These are phyloP conservation scores for Polymixis flavicincta DNA, from an alignment of 2,888 invertebrate species.

Conservation along the genomic window DNA sequence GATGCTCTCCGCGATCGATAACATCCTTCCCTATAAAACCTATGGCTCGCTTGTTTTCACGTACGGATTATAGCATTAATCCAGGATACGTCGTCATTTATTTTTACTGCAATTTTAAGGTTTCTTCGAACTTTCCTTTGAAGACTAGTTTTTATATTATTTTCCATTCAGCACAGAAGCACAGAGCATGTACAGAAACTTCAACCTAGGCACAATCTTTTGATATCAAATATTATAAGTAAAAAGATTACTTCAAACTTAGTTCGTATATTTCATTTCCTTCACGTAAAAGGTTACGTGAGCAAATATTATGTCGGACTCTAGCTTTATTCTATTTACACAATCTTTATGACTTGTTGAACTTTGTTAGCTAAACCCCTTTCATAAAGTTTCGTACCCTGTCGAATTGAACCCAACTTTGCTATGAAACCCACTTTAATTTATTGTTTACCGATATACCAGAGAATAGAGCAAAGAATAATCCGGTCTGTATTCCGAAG, in stretches of 20 bases:
- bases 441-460: conserved; percentile 61
- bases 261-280: conserved; percentile 51
- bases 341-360: conserved; percentile 38
- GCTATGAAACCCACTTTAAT: conserved; percentile 27
- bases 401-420: conserved; percentile 33
- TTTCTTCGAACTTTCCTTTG: conserved; percentile 8
- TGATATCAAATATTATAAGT: conserved; percentile 43
- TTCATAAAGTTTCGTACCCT: conserved; percentile 21
- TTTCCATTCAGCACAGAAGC: conserved; percentile 22
- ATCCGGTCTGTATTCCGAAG: conserved; percentile 70
- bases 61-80: conserved; percentile 41
- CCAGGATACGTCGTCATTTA: conserved; percentile 30
- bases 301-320: conserved; percentile 47
- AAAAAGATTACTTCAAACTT: conserved; percentile 52
- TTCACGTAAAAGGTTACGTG: conserved; percentile 44
- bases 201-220: conserved; percentile 11
- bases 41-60: conserved; percentile 60
- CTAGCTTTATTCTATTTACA: conserved; percentile 51
- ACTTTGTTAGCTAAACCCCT: conserved; percentile 32
- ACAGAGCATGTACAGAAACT: not conserved
- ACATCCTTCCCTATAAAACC: conserved; percentile 69
- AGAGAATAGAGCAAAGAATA: conserved; percentile 61
- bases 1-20: conserved; percentile 77
- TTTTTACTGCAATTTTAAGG: conserved; percentile 27
- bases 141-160: conserved; percentile 10